A percentile compares a stretch with the other conserved stretches of the same genome.
These are phyloP conservation scores for Eupithecia dodoneata DNA, from an alignment of 2,888 invertebrate genomes.

Conservation along the genomic window DNA sequence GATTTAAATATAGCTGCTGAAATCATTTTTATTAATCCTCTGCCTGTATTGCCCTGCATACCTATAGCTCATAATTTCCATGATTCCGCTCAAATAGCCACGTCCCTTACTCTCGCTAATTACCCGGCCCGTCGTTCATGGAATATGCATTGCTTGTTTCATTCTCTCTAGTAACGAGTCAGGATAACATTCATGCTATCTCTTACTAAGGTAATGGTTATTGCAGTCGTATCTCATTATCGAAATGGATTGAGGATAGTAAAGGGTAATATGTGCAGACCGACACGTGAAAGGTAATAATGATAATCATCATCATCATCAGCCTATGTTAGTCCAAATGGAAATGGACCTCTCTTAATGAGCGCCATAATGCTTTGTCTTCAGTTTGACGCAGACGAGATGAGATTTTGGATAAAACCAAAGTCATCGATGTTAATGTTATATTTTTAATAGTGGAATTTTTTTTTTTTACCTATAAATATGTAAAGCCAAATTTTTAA, in stretches of 20 bases:
- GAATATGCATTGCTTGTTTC: slow-evolving; percentile 54
- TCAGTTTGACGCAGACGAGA: no score
- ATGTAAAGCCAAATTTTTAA: no score
- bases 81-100: slow-evolving; percentile 6
- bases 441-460: no score
- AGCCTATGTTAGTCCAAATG: no score
- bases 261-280: neutral
- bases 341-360: no score
- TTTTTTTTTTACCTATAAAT: no score
- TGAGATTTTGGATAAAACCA: no score
- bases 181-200: neutral
- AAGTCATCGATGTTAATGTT: no score
- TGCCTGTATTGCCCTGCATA: no score
- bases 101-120: slow-evolving; percentile 49
- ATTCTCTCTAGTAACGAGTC: neutral
- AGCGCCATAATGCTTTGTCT: no score
- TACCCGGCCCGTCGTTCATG: slow-evolving; percentile 50
- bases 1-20: no score
- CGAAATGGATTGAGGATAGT: neutral
- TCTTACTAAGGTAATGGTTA: neutral
- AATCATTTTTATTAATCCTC: no score
- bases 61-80: slow-evolving; percentile 3
- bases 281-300: neutral
- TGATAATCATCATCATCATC: neutral
- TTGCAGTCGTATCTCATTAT: neutral